Base-by-base conservation (phyloP, 2,113 vertebrate genomes). In the Upupa epops region DNA sequence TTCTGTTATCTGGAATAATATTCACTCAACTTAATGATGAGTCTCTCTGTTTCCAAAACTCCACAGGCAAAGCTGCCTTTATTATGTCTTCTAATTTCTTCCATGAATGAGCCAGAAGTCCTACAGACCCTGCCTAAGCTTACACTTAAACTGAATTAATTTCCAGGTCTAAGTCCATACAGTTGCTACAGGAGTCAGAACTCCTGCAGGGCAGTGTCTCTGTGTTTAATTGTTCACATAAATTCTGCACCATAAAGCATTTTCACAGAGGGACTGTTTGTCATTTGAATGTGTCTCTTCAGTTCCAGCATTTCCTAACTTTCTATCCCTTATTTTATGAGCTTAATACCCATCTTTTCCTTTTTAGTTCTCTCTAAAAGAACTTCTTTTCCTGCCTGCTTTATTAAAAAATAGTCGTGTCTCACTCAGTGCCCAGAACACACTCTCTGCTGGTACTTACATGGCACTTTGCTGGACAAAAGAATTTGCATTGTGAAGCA, bases 191-290 rank as follows among this genome's bases (percentile, higher is more conserved):
- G 0, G 69, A 83, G 60, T 89, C 65, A 84, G 70, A 71, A 10
- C 48, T 74, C 90, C 84, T 86, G 81, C 10, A 3, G 69, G 60
- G 86, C 70, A 18, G 3, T 56, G 74, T 42, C 51, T 83, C 11
- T 77, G 59, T 69, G 66, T 52, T 91, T 92, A 93, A 92, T 92
- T 86, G 80, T 91, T 81, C 48, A 84, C 90, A 81, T 88, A 93
- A 93, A 94, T 86, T 71, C 72, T 74, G 77, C 46, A 68, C 45
- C 61, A 77, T 88, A 86, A 78, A 85, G 17, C 52, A 60, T 81
- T 90, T 94, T 80, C 89, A 86, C 76, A 83, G 81, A 90, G 69
- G 65, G 26, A 63, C 69, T 66, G 14, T 24, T 13, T 42, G 54
- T 34, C 31, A 51, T 66, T 40, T 52, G 26, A 75, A 75, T 7